phyloP scores from a whole-genome alignment of 2,113 vertebrate species.

The Rhinopithecus roxellana region DNA sequence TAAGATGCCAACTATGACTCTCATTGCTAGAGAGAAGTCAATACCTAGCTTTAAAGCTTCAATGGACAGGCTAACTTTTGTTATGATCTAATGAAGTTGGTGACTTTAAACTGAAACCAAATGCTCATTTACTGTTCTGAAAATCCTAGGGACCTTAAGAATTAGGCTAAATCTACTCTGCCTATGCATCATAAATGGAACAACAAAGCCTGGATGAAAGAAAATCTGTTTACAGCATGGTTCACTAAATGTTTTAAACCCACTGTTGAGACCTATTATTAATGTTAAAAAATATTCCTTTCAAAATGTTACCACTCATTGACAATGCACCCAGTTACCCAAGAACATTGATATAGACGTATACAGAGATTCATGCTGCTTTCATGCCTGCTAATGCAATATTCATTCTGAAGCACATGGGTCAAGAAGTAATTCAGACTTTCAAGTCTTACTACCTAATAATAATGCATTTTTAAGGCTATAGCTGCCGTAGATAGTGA shows the following conservation, averaged over 20 bases:
- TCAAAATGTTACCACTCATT: not conserved
- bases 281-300: not conserved
- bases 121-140: not conserved
- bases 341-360: not conserved
- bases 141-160: not conserved
- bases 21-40: not conserved
- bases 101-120: not conserved
- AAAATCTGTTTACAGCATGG: not conserved
- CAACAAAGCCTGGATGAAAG: not conserved
- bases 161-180: not conserved
- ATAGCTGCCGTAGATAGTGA: not conserved
- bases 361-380: not conserved
- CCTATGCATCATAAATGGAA: not conserved
- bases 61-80: not conserved
- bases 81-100: not conserved
- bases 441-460: not conserved
- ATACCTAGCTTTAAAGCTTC: not conserved
- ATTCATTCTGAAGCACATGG: not conserved
- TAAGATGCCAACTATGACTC: not conserved
- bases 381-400: not conserved
- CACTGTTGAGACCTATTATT: not conserved
- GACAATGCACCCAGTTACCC: not conserved
- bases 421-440: not conserved
- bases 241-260: not conserved
- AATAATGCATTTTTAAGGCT: not conserved